These are phyloP conservation scores for Rhyacichthys aspro DNA, from an alignment of 2,797 vertebrate genomes.

Conservation along the genomic window DNA sequence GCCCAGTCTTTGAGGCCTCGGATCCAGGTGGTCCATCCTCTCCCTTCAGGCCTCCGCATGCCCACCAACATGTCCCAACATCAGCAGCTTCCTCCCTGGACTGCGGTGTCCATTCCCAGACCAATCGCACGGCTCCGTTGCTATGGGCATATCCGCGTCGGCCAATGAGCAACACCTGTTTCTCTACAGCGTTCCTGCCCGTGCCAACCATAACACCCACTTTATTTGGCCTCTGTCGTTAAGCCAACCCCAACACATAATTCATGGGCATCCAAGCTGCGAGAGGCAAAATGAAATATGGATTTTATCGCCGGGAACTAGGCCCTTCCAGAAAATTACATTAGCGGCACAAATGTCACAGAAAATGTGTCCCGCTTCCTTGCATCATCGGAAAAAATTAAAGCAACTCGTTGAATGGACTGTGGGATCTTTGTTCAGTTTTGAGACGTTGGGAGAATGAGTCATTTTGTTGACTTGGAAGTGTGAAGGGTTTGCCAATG, in stretches of 20 bases:
- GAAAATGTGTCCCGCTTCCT: constrained; percentile 60
- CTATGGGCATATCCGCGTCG: constrained; percentile 65
- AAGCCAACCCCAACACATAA: constrained; percentile 73
- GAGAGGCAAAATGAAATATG: constrained; percentile 57
- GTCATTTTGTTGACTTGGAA: constrained; percentile 44
- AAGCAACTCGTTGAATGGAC: constrained; percentile 57
- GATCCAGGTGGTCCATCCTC: constrained; percentile 76
- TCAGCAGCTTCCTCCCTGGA: constrained; percentile 49
- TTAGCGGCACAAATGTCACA: constrained; percentile 61
- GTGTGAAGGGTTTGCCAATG: constrained; percentile 21
- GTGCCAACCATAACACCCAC: constrained; percentile 78
- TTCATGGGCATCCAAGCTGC: constrained; percentile 57
- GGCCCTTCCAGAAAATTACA: constrained; percentile 56
- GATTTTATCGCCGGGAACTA: constrained; percentile 51
- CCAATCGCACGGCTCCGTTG: constrained; percentile 61
- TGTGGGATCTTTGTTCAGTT: constrained; percentile 60
- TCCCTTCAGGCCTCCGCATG: constrained; percentile 9
- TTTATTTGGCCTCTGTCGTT: constrained; percentile 66
- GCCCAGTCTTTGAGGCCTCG: constrained; percentile 62
- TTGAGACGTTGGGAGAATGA: constrained; percentile 47
- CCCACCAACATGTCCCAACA: constrained; percentile 62
- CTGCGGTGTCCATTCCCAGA: constrained; percentile 39
- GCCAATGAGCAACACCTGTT: constrained; percentile 78
- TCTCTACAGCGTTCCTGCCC: constrained; percentile 44
- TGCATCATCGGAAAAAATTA: constrained; percentile 66